Base-by-base conservation (phyloP, 2,888 invertebrate genomes). In the Stenurella melanura region DNA sequence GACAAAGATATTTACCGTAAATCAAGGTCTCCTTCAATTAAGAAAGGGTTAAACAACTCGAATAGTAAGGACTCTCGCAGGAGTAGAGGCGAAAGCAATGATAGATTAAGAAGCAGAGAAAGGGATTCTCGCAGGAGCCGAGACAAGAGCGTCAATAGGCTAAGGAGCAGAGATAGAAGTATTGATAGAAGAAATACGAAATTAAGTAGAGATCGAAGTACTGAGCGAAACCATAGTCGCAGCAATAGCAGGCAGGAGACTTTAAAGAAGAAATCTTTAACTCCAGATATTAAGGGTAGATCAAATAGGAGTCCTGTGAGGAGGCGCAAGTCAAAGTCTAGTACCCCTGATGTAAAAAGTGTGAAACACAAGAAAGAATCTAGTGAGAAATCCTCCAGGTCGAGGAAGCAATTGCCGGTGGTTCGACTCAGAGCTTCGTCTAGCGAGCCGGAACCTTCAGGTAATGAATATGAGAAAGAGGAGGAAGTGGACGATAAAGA, bases 401-500 rank as follows among this genome's bases (percentile, higher is more conserved):
- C 80, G 71, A 83, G 82, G 87, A 87, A 87, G 74, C 89, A 85
- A 6, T 85, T 88, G 76, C 93, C 93, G 0, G 91, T 92, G 6
- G 92, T 93, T 0, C 92, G 93, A 78, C 75, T 88, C 75, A 76
- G 88, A 57, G 81, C 85, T 2, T 83, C 93, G 7, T 92, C 92
- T 9, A 92, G 93, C 85, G 93, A 93, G 81, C 91, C 90, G 79
- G 90, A 91, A 64, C 91, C 92, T 5, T 90, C 91, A 0, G 86
- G 85, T 58, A 87, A 89, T 34, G 89, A 87, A n/a, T 87, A 87
- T 77, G 90, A 90, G 5, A 80, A 84, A 64, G 89, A 90, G 57
- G 92, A 91, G n/a, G 92, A 91, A 11, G 92, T 93, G 70, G 90
- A 93, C 68, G 92, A 93, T 80, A 93, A 92, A 83, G 95, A 95